phyloP scores from a whole-genome alignment of 1,140 invertebrate genomes.

The Polypedilum pembai region DNA sequence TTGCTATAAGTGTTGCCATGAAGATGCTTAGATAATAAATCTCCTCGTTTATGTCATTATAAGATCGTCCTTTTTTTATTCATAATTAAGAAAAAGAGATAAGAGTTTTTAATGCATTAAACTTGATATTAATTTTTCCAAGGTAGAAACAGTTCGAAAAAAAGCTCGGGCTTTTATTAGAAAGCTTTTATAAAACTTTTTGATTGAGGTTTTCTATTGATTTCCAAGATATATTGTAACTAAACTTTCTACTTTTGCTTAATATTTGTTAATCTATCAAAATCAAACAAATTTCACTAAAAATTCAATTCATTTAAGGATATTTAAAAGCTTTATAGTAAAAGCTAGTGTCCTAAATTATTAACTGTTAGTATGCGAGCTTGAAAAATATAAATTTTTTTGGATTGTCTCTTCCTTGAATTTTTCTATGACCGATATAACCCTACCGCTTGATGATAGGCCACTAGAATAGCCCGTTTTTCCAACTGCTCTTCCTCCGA shows the following conservation, averaged over 20 bases:
- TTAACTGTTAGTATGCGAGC: no score
- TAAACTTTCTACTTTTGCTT: no score
- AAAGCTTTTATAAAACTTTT: background rate
- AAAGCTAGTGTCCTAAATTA: no score
- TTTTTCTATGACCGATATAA: background rate
- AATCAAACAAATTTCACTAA: no score
- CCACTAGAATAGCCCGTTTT: conserved; percentile 43
- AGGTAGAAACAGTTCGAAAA: no score
- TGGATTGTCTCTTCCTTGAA: no score
- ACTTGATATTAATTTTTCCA: conserved; percentile 19
- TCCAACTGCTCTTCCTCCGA: conserved; percentile 40
- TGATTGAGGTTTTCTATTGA: conserved; percentile 29
- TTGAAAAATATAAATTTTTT: no score
- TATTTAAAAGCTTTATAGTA: no score
- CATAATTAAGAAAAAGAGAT: conserved; percentile 37
- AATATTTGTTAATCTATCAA: no score
- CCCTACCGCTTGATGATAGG: conserved; percentile 39
- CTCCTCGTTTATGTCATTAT: conserved; percentile 73
- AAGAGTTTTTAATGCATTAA: conserved; percentile 26
- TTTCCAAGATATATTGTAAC: background rate
- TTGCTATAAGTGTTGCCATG: conserved; percentile 70
- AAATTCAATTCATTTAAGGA: no score
- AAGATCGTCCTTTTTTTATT: conserved; percentile 52
- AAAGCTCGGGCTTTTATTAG: background rate
- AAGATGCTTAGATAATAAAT: conserved; percentile 79